Percentiles rank a stretch among this genome's conserved stretches.
Evolutionary conservation across 2,888 invertebrate genomes (phyloP).

Genomic region (Euproctis similis): DNA sequence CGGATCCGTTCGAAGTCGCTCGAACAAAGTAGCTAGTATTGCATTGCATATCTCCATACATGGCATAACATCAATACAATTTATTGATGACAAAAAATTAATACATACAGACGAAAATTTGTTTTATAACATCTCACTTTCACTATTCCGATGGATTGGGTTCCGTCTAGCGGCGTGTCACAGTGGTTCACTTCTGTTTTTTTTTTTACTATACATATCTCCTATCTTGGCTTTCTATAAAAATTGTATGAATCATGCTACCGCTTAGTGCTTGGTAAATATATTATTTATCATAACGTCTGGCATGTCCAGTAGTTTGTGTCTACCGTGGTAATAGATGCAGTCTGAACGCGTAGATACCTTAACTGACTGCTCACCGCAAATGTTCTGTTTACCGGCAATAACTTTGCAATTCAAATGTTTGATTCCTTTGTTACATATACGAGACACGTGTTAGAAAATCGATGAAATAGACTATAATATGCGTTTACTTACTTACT

Average conservation of each 20-base stretch:
- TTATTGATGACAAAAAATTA: slow-evolving; percentile 26
- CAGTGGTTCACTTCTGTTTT: slow-evolving; percentile 33
- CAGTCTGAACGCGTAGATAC: slow-evolving; percentile 12
- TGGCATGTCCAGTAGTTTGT: slow-evolving; percentile 3
- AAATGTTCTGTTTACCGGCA: slow-evolving; percentile 28
- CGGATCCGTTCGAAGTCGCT: not conserved
- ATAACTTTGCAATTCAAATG: slow-evolving; percentile 33
- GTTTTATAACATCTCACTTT: slow-evolving; percentile 59
- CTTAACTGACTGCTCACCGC: no score
- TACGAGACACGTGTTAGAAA: slow-evolving; percentile 44
- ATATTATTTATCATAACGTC: slow-evolving; percentile 22
- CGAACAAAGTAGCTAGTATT: slow-evolving; percentile 12
- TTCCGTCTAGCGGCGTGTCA: slow-evolving; percentile 53
- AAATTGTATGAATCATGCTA: slow-evolving; percentile 31
- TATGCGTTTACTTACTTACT: no score
- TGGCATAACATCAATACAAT: slow-evolving; percentile 16
- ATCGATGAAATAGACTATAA: slow-evolving; percentile 52
- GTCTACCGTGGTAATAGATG: slow-evolving; percentile 12
- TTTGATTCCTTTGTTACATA: slow-evolving; percentile 31
- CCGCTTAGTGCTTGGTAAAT: no score
- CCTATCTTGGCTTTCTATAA: slow-evolving; percentile 41
- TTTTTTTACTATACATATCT: no score
- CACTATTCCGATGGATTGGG: slow-evolving; percentile 56
- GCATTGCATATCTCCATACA: slow-evolving; percentile 15
- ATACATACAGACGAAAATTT: slow-evolving; percentile 30